phyloP scores from a whole-genome alignment of 2,113 vertebrate species.

The Bubo scandiacus region DNA sequence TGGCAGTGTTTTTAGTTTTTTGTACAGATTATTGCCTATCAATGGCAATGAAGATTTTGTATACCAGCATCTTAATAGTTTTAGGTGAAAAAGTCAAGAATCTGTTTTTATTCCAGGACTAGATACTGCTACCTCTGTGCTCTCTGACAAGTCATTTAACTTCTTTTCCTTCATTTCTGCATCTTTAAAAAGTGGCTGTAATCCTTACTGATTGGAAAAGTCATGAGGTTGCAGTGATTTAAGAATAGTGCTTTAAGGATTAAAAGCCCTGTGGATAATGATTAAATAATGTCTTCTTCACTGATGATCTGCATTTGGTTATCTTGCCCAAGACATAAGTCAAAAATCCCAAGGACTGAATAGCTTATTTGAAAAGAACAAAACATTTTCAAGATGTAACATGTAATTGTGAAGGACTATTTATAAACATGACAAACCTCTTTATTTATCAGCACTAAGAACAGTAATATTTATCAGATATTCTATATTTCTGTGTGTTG shows the following conservation, averaged over 20 bases:
- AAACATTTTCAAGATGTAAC: neutral
- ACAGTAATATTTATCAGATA: neutral
- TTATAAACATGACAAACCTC: neutral
- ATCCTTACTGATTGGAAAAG: neutral
- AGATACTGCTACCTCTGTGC: neutral
- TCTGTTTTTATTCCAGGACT: neutral
- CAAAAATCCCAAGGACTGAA: neutral
- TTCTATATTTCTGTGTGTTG: neutral
- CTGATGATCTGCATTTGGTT: neutral
- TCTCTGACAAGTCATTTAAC: neutral
- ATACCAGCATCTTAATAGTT: neutral
- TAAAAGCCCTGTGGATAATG: neutral
- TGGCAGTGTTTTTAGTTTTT: neutral
- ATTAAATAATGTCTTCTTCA: neutral
- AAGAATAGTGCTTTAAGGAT: neutral
- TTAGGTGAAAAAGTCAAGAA: neutral
- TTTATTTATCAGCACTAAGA: neutral
- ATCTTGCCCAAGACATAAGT: neutral
- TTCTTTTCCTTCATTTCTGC: neutral
- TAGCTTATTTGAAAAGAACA: neutral
- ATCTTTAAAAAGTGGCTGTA: neutral
- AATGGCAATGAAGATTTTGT: neutral
- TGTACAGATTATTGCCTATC: neutral
- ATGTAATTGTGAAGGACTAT: neutral
- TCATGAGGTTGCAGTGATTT: neutral